Evolutionary conservation across 2,888 invertebrate genomes (phyloP), one percentile per base, ranked within the genome.

Genomic region (Marasmarcha lunaedactyla): DNA sequence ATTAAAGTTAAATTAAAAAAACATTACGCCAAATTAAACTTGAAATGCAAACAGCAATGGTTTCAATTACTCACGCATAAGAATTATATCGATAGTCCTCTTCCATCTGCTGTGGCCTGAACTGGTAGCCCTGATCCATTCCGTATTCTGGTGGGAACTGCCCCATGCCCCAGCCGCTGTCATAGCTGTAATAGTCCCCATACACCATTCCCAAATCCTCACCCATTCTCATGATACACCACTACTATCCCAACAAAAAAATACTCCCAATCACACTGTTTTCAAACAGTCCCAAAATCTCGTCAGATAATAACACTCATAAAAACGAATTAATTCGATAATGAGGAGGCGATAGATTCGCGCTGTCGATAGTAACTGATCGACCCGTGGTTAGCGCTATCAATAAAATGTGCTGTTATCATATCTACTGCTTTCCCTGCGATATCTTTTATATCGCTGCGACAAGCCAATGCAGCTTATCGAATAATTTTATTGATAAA

Each of bases 71-170:
- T 87, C 70, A 88, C 88, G 86, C 79, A 59, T 87, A 87, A 33
- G 76, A 76, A 39, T 73, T 79, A 50, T 84, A 88, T 78, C 89
- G 84, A 64, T 90, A 90, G 57, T 90, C 91, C 38, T 91, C 90
- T 35, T 90, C 90, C 2, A 59, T 42, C 43, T 71, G 76, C 39
- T 71, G 68, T 47, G 76, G 77, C 1, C 78, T 58, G 6, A 64
- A 52, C 52, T 73, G 77, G 52, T 70, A 74, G 38, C 52, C 59
- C 4, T 71, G 85, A 63, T 79, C 79, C 46, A 78, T 84, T 33
- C 87, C 86, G 63, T 90, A 91, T 67, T 90, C 90, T 56, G 89
- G 88, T 7, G 90, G 88, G 9, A 90, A 87, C 50, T 89, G 85
- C 43, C 89, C 86, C 20, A 20, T 20, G 7, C 7, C 7, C 90